phyloP scores from a whole-genome alignment of 2,888 invertebrate genomes.

The Tanytarsus gracilentus region DNA sequence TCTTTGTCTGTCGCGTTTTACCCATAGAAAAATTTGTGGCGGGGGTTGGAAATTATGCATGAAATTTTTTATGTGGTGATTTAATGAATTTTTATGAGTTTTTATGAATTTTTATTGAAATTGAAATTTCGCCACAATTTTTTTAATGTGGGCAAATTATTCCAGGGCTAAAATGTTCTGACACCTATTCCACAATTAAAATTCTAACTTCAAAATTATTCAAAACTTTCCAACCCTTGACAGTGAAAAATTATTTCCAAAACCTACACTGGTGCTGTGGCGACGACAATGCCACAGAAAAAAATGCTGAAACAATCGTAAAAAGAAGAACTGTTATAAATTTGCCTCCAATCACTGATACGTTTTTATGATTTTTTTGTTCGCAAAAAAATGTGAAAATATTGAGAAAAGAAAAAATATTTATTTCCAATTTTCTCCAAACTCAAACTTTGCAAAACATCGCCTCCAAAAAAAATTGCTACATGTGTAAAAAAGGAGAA shows the following conservation, averaged over 20 bases:
- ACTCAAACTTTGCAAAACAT: too few species aligned
- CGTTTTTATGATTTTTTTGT: background rate
- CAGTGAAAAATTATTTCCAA: too few species aligned
- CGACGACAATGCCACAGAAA: background rate
- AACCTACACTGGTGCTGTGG: too few species aligned
- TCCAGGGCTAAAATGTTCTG: too few species aligned
- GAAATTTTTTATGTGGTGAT: background rate
- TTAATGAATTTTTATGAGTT: background rate
- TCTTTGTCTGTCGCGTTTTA: background rate
- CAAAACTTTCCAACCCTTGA: too few species aligned
- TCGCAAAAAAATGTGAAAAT: slow-evolving; percentile 5
- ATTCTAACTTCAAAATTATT: too few species aligned
- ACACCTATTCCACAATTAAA: too few species aligned
- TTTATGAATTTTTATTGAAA: background rate
- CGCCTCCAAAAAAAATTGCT: too few species aligned
- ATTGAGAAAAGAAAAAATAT: slow-evolving; percentile 2
- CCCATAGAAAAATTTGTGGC: too few species aligned
- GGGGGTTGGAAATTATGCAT: background rate
- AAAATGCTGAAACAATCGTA: slow-evolving; percentile 12
- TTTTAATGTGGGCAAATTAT: too few species aligned
- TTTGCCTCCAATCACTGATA: slow-evolving; percentile 24
- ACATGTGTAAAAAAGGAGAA: too few species aligned
- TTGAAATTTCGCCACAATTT: background rate
- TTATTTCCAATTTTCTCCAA: slow-evolving; percentile 14
- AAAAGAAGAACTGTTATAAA: slow-evolving; percentile 7